phyloP scores from a whole-genome alignment of 1,140 invertebrate species.

The Drosophila gunungcola region DNA sequence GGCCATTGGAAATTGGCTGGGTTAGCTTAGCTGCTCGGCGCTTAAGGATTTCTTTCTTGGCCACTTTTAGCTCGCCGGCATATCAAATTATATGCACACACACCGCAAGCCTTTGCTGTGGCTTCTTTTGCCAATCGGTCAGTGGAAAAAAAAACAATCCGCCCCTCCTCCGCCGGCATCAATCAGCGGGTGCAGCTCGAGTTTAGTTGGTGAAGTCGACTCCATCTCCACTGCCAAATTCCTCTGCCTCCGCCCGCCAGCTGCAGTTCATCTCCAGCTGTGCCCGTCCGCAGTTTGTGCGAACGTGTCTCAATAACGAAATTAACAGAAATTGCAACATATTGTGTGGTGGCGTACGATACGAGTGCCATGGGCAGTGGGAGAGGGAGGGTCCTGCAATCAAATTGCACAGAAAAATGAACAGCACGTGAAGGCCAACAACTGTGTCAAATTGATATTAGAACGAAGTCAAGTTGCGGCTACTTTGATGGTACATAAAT shows the following conservation, averaged over 20 bases:
- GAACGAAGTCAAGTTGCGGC: slow-evolving; percentile 49
- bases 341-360: slow-evolving; percentile 41
- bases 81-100: slow-evolving; percentile 67
- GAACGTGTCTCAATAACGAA: slow-evolving; percentile 81
- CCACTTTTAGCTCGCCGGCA: slow-evolving; percentile 24
- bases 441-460: slow-evolving; percentile 59
- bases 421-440: slow-evolving; percentile 43
- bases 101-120: slow-evolving; percentile 78
- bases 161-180: slow-evolving; percentile 17
- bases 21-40: background rate
- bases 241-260: slow-evolving; percentile 27
- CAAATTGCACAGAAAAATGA: slow-evolving; percentile 64
- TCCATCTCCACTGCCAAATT: slow-evolving; percentile 17
- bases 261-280: slow-evolving; percentile 58
- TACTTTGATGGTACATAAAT: background rate
- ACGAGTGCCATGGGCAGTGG: slow-evolving; percentile 16
- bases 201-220: slow-evolving; percentile 3
- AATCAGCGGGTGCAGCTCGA: slow-evolving; percentile 18
- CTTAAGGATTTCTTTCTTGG: slow-evolving; percentile 54
- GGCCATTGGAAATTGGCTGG: slow-evolving; percentile 18
- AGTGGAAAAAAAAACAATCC: slow-evolving; percentile 5
- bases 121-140: slow-evolving; percentile 60
- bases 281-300: slow-evolving; percentile 61
- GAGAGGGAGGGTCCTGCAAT: slow-evolving; percentile 20
- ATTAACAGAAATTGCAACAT: slow-evolving; percentile 82